Evolutionary conservation across 2,113 vertebrate species (phyloP), one percentile per base, ranked within the genome.

Genomic region (Phoxinus phoxinus): DNA sequence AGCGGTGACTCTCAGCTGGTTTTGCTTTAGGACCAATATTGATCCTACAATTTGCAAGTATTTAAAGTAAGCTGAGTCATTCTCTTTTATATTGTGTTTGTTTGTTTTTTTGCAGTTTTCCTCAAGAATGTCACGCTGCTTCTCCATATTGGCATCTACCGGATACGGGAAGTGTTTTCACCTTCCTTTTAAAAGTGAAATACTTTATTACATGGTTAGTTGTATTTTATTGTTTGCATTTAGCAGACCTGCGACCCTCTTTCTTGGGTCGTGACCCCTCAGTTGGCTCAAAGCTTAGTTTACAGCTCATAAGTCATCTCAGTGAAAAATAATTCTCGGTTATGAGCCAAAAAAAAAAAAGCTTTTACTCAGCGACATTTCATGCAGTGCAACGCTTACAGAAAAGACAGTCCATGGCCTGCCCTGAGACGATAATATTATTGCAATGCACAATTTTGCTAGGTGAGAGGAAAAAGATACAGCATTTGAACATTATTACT

Each of bases 401-500:
- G 76, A 79, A 59, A 79, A 58, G 53, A 79, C 5, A 10, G 23
- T 59, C 53, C 3, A 0, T 41, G 58, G 78, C 58, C 78, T 80
- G 58, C 78, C 78, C 35, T 44, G 44, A 81, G 27, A 69, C 19
- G 1, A 13, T 51, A 69, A 51, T 81, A 32, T 69, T 69, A 69
- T 44, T 51, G 17, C 21, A 48, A 51, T 81, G 11, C 41, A 30
- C 79, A 69, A 84, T 78, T 84, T 86, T 59, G 73, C 21, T 86
- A 37, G 41, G 58, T 73, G 80, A 79, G 74, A 32, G 53, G 61
- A 85, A 72, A n/a, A 41, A 84, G 65, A 58, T 67, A 11, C 67
- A 58, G 86, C 61, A 79, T 85, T 77, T 89, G 83, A 87, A 74
- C 83, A 87, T 88, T 87, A 90, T 88, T 86, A 87, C 79, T 83